Evolutionary conservation across 2,797 vertebrate genomes (phyloP).

Genomic region (Lindbergichthys nudifrons): DNA sequence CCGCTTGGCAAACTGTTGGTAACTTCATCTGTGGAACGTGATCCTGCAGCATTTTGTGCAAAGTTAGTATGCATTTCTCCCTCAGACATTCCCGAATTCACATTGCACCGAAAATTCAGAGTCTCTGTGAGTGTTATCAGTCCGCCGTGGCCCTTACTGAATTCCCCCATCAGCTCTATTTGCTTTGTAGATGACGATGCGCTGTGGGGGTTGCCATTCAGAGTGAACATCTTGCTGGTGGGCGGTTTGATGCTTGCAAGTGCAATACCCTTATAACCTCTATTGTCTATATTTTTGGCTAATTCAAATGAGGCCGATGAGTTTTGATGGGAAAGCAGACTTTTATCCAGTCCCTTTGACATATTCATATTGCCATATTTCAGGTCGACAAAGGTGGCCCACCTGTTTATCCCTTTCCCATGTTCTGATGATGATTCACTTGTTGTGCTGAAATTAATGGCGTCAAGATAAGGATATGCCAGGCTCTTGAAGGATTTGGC

Average conservation of each 20-base stretch:
- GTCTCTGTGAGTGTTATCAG: conserved; percentile 91
- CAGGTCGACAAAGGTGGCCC: conserved; percentile 93
- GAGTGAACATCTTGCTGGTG: conserved; percentile 85
- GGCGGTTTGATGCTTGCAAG: conserved; percentile 77
- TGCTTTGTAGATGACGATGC: conserved; percentile 72
- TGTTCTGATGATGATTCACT: conserved; percentile 92
- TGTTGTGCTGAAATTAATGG: conserved; percentile 89
- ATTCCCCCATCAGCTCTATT: conserved; percentile 80
- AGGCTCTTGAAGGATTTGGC: conserved; percentile 93
- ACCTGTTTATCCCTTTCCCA: conserved; percentile 88
- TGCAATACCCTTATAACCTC: conserved; percentile 60
- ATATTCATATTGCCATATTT: conserved; percentile 87
- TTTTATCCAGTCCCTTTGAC: conserved; percentile 83
- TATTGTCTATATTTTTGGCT: conserved; percentile 69
- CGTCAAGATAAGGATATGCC: conserved; percentile 91
- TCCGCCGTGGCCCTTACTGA: conserved; percentile 80
- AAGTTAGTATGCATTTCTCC: conserved; percentile 78
- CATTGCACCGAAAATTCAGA: conserved; percentile 87
- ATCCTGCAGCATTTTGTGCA: conserved; percentile 80
- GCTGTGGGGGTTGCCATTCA: conserved; percentile 72
- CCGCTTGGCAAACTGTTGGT: conserved; percentile 79
- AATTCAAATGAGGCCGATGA: conserved; percentile 76
- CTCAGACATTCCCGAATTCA: conserved; percentile 78
- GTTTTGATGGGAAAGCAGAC: conserved; percentile 75
- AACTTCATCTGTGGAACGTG: conserved; percentile 87